Base-by-base conservation (phyloP, 2,888 invertebrate genomes). In the Pimpla rufipes region DNA sequence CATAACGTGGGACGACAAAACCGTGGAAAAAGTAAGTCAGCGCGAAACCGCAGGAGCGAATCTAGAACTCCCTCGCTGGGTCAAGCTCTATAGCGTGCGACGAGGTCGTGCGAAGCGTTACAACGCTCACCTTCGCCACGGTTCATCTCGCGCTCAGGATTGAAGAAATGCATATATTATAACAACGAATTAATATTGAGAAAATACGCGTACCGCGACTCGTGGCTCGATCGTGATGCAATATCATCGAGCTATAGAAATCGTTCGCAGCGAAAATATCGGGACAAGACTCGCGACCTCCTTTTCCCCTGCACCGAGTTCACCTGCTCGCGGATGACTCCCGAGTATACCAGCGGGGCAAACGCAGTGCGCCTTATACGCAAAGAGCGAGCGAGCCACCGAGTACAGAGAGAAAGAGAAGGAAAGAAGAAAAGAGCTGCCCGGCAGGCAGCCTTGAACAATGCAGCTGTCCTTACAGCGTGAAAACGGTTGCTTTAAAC, bases 391-490 rank as follows among this genome's bases (percentile, higher is more conserved):
- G 80, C 67, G 70, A 81, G 59, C 83, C 77, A 84, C 5, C 2
- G 6, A 21, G 4, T 0, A 7, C 3, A 21, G 45, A 42, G 42
- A 47, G 29, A 75, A 55, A 42, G 55, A 75, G 11, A 64, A n/a
- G n/a, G 62, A 62, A 62, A 62, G 29, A 68, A 42, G 29, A 35
- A 35, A 45, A 71, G 11, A 82, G 67, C n/a, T n/a, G 37, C 37
- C 37, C 18, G 40, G 16, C 16, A 18, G 87, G 88, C 83, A 89
- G 88, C 90, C 90, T 88, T 90, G 87, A 88, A 88, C 89, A 88
- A 89, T 88, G 89, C 89, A 84, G 88, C 87, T 92, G 91, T 90
- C 89, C 90, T 90, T 90, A 89, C 90, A 91, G 90, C 91, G 91
- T 90, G 89, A 90, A 91, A 92, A 92, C 90, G n/a, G 10, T 16